Percentiles rank a stretch among this genome's conserved stretches.
These are phyloP conservation scores for Myotis daubentonii DNA, from an alignment of 2,797 vertebrate species.

Conservation along the genomic window DNA sequence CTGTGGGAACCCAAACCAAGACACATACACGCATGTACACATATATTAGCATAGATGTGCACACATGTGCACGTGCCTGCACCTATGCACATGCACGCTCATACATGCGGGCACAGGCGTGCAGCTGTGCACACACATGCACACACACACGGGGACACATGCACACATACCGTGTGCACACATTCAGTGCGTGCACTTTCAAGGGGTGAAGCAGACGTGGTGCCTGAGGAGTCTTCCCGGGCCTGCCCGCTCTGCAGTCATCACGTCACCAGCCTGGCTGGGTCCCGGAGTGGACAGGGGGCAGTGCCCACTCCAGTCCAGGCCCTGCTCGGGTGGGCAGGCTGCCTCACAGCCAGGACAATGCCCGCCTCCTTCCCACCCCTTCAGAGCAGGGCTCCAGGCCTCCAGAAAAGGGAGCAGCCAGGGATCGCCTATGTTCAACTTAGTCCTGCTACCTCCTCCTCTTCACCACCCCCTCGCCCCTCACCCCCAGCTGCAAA, in stretches of 20 bases:
- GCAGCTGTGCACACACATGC: neutral
- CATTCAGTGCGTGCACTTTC: neutral
- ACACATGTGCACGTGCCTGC: fast-evolving
- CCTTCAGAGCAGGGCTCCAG: neutral
- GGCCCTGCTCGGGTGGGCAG: neutral
- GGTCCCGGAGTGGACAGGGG: fast-evolving
- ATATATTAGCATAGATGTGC: fast-evolving
- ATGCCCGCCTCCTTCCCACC: neutral
- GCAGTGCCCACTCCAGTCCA: neutral
- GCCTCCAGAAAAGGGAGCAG: neutral
- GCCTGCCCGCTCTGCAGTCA: neutral
- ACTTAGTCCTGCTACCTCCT: neutral
- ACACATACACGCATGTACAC: fast-evolving
- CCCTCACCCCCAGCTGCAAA: neutral
- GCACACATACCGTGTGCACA: neutral
- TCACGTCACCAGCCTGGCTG: neutral
- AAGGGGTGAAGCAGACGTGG: fast-evolving
- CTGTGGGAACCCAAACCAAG: neutral
- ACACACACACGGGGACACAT: neutral
- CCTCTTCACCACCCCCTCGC: neutral
- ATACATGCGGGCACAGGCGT: fast-evolving
- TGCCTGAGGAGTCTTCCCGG: neutral
- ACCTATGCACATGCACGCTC: neutral
- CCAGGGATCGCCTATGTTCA: neutral
- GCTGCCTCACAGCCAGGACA: neutral